Evolutionary conservation across 92 coral and sea anemone species (phyloP).

Genomic region (Phymanthus crucifer): DNA sequence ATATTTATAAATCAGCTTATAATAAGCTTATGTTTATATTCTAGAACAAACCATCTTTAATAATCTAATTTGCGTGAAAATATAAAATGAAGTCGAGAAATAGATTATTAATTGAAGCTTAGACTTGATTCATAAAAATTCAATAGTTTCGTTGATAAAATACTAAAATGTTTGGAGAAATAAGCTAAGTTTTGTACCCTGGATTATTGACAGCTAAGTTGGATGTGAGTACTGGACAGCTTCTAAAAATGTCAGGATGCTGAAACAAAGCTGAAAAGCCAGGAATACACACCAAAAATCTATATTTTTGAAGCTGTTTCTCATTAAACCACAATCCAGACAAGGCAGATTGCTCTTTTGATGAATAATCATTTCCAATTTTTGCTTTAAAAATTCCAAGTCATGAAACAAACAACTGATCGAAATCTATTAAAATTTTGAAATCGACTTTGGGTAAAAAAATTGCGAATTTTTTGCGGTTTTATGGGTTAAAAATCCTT

Average conservation of each 20-base stretch:
- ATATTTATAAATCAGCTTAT: too few species aligned
- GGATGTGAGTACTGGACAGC: background rate
- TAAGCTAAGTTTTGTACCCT: too few species aligned
- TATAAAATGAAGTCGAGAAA: background rate
- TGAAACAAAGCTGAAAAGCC: background rate
- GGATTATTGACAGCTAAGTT: too few species aligned
- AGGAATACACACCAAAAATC: background rate
- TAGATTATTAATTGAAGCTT: background rate
- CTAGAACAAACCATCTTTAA: too few species aligned
- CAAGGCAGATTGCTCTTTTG: background rate
- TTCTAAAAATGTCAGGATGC: background rate
- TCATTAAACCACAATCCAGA: background rate
- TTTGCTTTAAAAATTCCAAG: background rate
- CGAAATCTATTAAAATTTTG: background rate
- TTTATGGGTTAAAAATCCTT: background rate
- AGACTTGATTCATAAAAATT: background rate
- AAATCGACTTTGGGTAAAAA: background rate
- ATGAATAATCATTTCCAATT: background rate
- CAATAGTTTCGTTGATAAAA: too few species aligned
- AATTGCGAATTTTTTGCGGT: background rate
- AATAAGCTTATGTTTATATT: too few species aligned
- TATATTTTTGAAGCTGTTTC: background rate
- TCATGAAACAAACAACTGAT: background rate
- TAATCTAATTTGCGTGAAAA: too few species aligned
- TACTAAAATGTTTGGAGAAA: too few species aligned